phyloP scores from a whole-genome alignment of 2,888 invertebrate species.

The Calameuta pallipes region DNA sequence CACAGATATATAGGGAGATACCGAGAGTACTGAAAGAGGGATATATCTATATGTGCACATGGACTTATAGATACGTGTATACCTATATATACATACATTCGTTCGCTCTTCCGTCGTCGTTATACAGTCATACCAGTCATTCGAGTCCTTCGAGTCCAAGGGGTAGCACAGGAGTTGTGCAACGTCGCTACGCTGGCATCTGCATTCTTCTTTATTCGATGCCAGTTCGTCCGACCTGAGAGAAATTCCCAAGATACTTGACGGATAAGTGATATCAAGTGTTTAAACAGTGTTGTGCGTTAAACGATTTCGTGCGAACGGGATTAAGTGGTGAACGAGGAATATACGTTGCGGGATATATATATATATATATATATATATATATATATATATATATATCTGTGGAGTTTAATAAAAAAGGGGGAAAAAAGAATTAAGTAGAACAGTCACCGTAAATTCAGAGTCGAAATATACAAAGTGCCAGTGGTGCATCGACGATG shows the following conservation, averaged over 20 bases:
- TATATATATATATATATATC: not conserved
- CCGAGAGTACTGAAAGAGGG: conserved; percentile 20
- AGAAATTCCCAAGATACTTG: not conserved
- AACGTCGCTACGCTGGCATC: not conserved
- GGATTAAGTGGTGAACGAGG: not conserved
- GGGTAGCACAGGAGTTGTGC: not conserved
- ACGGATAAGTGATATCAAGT: not conserved
- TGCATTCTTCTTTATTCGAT: not conserved
- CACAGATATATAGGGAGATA: conserved; percentile 11
- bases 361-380: no score
- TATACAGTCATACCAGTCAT: not conserved
- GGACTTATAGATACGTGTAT: not conserved
- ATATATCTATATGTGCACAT: not conserved
- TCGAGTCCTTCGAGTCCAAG: not conserved
- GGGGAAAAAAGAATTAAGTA: not conserved
- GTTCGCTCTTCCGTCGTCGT: not conserved
- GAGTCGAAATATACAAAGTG: not conserved
- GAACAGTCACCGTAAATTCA: not conserved
- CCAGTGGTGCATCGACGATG: conserved; percentile 65
- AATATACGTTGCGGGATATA: not conserved
- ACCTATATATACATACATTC: not conserved
- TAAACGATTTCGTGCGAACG: not conserved
- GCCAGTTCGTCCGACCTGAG: not conserved
- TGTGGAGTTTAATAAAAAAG: not conserved
- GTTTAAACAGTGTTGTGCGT: not conserved